Conservation (phyloP, 2,797 vertebrate genomes). For the Pseudopleuronectes americanus region DNA sequence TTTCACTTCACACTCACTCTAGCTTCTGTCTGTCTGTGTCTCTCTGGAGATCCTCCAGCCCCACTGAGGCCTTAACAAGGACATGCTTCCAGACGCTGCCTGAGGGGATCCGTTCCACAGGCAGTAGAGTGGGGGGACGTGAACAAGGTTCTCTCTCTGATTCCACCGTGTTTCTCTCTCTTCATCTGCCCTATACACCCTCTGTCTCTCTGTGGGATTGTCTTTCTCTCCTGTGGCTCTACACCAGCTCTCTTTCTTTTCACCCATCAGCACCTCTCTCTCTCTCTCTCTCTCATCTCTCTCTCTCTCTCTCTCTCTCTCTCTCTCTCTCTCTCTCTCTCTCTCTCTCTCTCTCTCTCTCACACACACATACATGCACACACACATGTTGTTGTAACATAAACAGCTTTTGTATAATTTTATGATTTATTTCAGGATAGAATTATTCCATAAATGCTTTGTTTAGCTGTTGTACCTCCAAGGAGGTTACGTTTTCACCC, state of each 20-base stretch:
- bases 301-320: too few relatives aligned
- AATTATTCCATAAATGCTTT: too few relatives aligned
- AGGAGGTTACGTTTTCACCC: too few relatives aligned
- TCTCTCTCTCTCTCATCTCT: constrained; percentile 7
- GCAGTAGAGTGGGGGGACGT: constrained; percentile 12
- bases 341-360: too few relatives aligned
- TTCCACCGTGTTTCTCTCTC: constrained; percentile 20
- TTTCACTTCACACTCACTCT: constrained; percentile 19
- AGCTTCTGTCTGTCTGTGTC: constrained; percentile 3
- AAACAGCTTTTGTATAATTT: too few relatives aligned
- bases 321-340: too few relatives aligned
- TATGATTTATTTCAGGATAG: too few relatives aligned
- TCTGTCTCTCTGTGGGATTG: constrained; percentile 18
- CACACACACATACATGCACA: too few relatives aligned
- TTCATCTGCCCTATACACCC: not conserved
- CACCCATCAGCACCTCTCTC: constrained; percentile 6
- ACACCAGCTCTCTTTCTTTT: not conserved
- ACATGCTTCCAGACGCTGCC: constrained; percentile 27
- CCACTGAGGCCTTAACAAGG: constrained; percentile 20
- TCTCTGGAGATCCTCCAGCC: constrained; percentile 11
- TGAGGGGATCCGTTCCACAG: constrained; percentile 28
- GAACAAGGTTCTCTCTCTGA: constrained; percentile 19
- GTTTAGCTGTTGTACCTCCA: too few relatives aligned
- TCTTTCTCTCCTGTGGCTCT: constrained; percentile 4
- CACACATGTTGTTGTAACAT: not conserved